Conservation (phyloP, 2,113 vertebrate species). For the Bettongia penicillata region DNA sequence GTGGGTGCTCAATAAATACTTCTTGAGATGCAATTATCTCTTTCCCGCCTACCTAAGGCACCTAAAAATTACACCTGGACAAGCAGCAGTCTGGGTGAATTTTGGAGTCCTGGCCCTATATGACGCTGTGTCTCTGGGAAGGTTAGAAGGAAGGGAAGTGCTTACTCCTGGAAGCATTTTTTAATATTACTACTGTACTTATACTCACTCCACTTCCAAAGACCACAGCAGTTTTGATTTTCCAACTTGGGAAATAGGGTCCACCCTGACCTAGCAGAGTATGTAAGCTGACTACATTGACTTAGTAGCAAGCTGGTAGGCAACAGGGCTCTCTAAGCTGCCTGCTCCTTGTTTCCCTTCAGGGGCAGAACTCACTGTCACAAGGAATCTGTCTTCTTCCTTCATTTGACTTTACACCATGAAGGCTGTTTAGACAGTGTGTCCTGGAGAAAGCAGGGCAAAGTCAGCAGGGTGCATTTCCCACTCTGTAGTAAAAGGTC, state of each 20-base stretch:
- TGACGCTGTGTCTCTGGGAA: slow-evolving; percentile 37
- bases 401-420: not conserved
- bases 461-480: not conserved
- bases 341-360: not conserved
- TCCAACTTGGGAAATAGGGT: too few relatives aligned
- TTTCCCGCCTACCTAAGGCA: slow-evolving; percentile 53
- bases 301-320: not conserved
- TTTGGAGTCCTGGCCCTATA: slow-evolving; percentile 46
- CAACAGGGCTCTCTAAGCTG: not conserved
- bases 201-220: too few relatives aligned
- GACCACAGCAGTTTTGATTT: too few relatives aligned
- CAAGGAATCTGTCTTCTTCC: not conserved
- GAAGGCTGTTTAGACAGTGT: not conserved
- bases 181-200: not conserved
- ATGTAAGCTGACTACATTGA: not conserved
- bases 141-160: not conserved
- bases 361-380: not conserved
- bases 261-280: too few relatives aligned
- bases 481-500: not conserved
- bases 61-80: slow-evolving; percentile 69
- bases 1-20: slow-evolving; percentile 73
- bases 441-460: not conserved
- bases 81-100: slow-evolving; percentile 66
- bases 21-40: slow-evolving; percentile 66
- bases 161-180: not conserved